A percentile compares a stretch with the other conserved stretches of the same genome.
These are phyloP conservation scores for Otolemur garnettii DNA, from an alignment of 2,113 vertebrate genomes.

Conservation along the genomic window DNA sequence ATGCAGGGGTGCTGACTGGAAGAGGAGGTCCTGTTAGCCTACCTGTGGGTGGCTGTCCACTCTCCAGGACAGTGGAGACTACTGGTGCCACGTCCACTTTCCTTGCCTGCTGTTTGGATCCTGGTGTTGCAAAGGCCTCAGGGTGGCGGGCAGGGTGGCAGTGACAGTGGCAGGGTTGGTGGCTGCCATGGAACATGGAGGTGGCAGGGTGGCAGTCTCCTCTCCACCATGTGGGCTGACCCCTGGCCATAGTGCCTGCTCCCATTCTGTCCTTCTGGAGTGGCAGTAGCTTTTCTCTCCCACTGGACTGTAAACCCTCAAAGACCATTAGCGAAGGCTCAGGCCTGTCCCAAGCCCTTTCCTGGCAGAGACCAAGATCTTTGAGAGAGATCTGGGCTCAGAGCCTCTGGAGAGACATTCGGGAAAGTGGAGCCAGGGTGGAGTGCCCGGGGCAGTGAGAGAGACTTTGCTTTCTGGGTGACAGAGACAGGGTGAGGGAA, in stretches of 20 bases:
- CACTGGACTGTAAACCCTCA: neutral
- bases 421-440: no score
- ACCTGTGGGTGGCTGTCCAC: neutral
- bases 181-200: no score
- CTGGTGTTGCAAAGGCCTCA: neutral
- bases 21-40: no score
- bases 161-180: no score
- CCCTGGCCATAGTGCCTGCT: neutral
- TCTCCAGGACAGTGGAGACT: neutral
- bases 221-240: neutral
- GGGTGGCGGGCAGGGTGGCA: no score
- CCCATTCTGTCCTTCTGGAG: neutral
- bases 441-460: no score
- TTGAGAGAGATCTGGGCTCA: neutral
- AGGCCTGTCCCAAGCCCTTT: neutral
- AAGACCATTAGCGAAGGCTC: neutral
- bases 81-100: neutral
- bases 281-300: neutral
- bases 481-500: neutral
- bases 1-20: neutral
- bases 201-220: neutral
- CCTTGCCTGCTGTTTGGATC: slow-evolving; percentile 1
- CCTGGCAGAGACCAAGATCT: neutral
- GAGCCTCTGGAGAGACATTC: neutral
- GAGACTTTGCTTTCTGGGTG: slow-evolving; percentile 20